phyloP scores from a whole-genome alignment of 2,797 vertebrate species.

The Poecile montanus region DNA sequence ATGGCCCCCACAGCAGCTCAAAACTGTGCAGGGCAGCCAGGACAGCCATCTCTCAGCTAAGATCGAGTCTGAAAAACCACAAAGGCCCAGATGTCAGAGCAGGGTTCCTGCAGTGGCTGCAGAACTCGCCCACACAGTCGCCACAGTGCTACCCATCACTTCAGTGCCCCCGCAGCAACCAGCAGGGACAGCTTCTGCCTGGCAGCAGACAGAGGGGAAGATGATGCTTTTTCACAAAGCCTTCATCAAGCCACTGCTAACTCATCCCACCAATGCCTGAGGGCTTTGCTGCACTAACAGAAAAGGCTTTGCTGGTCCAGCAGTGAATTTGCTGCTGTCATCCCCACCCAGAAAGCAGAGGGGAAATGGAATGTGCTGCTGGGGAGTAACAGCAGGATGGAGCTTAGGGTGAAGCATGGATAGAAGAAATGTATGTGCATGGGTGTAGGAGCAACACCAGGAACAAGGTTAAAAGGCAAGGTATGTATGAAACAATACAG shows the following conservation, averaged over 20 bases:
- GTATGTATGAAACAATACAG: neutral
- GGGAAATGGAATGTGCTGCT: neutral
- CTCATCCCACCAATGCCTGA: fast-evolving
- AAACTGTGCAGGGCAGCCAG: neutral
- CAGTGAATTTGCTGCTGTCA: neutral
- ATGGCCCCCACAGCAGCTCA: neutral
- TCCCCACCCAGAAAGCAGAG: neutral
- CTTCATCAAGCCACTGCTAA: neutral
- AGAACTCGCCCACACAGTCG: fast-evolving
- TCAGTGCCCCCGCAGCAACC: neutral
- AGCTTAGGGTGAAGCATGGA: neutral
- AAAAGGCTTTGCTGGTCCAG: neutral
- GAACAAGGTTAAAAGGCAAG: neutral
- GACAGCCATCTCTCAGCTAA: neutral
- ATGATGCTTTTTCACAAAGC: neutral
- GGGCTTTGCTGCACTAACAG: neutral
- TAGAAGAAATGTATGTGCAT: neutral
- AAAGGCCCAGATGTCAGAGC: fast-evolving
- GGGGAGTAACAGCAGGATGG: neutral
- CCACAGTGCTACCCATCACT: neutral
- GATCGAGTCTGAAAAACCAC: neutral
- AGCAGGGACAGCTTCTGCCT: neutral
- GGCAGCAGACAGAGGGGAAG: neutral
- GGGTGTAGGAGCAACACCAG: neutral
- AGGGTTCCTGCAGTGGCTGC: neutral